phyloP scores from a whole-genome alignment of 2,797 vertebrate species.

The Pangasius macronema region DNA sequence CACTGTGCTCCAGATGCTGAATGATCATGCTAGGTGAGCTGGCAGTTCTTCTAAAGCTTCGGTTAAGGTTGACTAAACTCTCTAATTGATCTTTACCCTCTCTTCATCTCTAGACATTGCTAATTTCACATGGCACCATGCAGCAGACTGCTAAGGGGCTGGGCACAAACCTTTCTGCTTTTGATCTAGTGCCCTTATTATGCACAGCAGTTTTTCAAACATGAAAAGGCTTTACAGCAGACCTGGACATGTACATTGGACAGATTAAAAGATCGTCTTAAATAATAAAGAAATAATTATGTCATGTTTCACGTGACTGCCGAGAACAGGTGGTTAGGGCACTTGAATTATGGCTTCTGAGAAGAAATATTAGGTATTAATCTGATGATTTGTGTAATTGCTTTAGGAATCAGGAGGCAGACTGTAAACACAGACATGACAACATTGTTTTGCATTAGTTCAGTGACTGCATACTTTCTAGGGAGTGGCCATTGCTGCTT shows the following conservation, averaged over 20 bases:
- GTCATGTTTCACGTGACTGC: not conserved
- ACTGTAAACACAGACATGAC: constrained; percentile 56
- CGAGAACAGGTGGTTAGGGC: constrained; percentile 1
- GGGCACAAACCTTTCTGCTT: constrained; percentile 18
- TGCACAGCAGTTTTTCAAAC: not conserved
- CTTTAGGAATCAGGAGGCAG: constrained; percentile 52
- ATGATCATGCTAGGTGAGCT: constrained; percentile 51
- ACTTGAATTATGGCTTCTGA: constrained; percentile 51
- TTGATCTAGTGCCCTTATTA: constrained; percentile 17
- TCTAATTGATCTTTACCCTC: constrained; percentile 61
- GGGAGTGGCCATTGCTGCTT: constrained; percentile 48
- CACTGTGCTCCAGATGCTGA: constrained; percentile 45
- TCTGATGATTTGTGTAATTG: constrained; percentile 55
- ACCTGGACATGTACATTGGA: not conserved
- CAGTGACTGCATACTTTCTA: constrained; percentile 40
- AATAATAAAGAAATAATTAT: constrained; percentile 2
- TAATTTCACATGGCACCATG: constrained; percentile 57
- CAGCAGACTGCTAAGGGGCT: constrained; percentile 51
- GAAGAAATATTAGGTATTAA: constrained; percentile 62
- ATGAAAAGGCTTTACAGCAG: constrained; percentile 7
- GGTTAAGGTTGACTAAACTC: constrained; percentile 53
- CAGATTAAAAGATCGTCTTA: not conserved
- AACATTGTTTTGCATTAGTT: constrained; percentile 54
- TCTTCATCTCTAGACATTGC: constrained; percentile 59
- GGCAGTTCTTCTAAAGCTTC: constrained; percentile 51